Conservation (phyloP, 2,888 invertebrate genomes). For the Teleiodes luculella region DNA sequence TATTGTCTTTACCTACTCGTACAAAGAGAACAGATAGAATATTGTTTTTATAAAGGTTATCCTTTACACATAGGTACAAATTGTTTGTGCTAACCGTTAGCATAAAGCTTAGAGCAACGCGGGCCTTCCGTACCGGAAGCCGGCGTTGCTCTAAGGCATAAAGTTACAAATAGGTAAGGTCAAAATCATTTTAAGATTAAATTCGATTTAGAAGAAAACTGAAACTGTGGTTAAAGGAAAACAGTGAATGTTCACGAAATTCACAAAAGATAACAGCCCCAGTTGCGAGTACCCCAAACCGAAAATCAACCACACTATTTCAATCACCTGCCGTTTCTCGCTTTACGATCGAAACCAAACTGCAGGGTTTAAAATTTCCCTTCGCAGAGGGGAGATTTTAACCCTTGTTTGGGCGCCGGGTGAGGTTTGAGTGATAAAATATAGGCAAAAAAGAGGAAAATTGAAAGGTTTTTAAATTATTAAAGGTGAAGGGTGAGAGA, state of each 20-base stretch:
- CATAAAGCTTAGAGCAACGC: no score
- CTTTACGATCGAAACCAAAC: slow-evolving; percentile 33
- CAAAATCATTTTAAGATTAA: no score
- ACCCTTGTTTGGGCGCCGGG: not conserved
- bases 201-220: no score
- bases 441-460: not conserved
- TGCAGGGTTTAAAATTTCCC: slow-evolving; percentile 32
- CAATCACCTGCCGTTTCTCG: slow-evolving; percentile 4
- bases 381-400: slow-evolving; percentile 14
- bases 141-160: no score
- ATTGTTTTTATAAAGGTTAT: no score
- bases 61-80: no score
- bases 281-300: not conserved
- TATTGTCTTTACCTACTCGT: no score
- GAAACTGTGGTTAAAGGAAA: no score
- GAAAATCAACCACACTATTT: not conserved
- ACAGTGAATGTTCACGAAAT: not conserved
- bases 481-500: not conserved
- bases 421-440: not conserved
- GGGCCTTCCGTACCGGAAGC: no score
- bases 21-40: no score
- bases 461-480: not conserved
- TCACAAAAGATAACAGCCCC: not conserved
- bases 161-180: no score
- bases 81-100: no score